These are phyloP conservation scores for Diadophis punctatus DNA, from an alignment of 2,113 vertebrate genomes.

Conservation along the genomic window DNA sequence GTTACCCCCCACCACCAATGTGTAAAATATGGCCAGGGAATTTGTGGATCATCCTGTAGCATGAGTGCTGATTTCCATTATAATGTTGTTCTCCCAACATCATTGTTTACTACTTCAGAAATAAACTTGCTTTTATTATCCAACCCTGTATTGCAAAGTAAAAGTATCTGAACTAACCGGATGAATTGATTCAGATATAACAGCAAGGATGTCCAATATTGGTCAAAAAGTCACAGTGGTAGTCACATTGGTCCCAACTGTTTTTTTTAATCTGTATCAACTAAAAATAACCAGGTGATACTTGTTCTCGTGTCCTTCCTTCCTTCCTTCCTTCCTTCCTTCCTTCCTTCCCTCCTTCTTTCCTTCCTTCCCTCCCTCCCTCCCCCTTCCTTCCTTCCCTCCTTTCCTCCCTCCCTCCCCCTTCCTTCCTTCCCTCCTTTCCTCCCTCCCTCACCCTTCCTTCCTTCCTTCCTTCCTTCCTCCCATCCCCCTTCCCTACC, in stretches of 20 bases:
- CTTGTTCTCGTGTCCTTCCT: background rate
- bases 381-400: too few species aligned
- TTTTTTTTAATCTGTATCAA: too few species aligned
- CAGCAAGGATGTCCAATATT: background rate
- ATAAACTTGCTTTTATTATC: background rate
- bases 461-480: too few species aligned
- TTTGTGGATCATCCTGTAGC: background rate
- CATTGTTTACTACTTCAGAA: background rate
- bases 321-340: too few species aligned
- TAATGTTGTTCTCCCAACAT: background rate
- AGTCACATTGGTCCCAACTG: background rate
- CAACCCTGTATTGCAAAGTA: background rate
- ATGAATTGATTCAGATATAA: background rate
- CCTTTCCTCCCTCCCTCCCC: too few species aligned
- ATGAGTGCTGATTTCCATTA: background rate
- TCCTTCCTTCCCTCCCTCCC: fast-evolving
- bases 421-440: too few species aligned
- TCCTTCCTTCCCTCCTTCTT: too few species aligned
- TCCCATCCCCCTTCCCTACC: too few species aligned
- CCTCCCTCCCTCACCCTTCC: too few species aligned
- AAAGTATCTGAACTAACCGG: background rate
- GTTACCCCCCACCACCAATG: background rate
- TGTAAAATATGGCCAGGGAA: background rate
- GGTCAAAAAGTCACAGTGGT: background rate
- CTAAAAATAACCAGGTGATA: background rate